These are phyloP conservation scores for Chrysocyon brachyurus DNA, from an alignment of 2,797 vertebrate species.

Conservation along the genomic window DNA sequence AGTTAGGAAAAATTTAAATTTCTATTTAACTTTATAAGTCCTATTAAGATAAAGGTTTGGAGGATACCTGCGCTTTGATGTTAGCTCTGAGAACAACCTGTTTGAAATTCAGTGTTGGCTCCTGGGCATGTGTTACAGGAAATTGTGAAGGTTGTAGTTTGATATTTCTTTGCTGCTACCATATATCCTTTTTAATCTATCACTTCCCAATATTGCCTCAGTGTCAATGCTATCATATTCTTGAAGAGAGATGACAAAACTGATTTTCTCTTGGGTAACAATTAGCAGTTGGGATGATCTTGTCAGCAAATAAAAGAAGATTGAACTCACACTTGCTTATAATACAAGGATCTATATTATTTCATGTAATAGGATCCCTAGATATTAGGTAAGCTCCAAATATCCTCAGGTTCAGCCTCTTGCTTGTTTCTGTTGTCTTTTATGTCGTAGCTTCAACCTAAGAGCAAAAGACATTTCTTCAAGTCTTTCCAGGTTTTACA, in stretches of 20 bases:
- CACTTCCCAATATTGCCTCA: not conserved
- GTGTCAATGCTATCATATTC: rapidly evolving
- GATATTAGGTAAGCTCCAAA: not conserved
- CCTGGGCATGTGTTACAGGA: not conserved
- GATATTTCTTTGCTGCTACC: not conserved
- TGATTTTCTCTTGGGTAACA: not conserved
- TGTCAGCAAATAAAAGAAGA: not conserved
- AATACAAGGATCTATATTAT: not conserved
- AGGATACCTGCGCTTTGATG: not conserved
- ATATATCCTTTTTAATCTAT: not conserved
- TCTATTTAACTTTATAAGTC: not conserved
- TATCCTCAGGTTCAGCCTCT: not conserved
- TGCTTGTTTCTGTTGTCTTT: not conserved
- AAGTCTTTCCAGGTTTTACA: not conserved
- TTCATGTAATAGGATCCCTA: not conserved
- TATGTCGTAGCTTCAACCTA: not conserved
- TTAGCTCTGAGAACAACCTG: not conserved
- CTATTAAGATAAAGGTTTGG: not conserved
- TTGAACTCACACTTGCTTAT: not conserved
- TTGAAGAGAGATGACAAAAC: not conserved
- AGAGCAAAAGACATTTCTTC: not conserved
- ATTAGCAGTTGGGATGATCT: not conserved
- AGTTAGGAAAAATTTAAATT: not conserved
- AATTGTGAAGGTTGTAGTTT: not conserved
- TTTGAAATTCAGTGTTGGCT: not conserved